Percentiles rank a stretch among this genome's conserved stretches.
phyloP scores from a whole-genome alignment of 2,888 invertebrate species.

The Apamea monoglypha region DNA sequence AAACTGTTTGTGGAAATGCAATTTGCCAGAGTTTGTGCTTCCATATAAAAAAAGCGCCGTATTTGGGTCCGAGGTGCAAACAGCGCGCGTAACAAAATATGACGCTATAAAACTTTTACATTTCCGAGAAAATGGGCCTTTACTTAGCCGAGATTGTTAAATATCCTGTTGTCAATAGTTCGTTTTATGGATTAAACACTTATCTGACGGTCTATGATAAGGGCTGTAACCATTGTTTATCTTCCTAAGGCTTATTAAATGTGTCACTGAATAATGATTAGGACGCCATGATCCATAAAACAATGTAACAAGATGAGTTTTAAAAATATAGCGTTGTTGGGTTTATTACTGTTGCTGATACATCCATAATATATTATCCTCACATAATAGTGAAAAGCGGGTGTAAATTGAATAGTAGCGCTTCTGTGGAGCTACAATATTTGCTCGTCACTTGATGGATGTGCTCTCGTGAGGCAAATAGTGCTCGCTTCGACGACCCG shows the following conservation, averaged over 20 bases:
- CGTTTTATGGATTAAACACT: slow-evolving; percentile 47
- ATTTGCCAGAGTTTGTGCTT: slow-evolving; percentile 25
- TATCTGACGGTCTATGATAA: slow-evolving; percentile 57
- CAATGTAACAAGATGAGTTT: slow-evolving; percentile 18
- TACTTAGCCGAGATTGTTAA: neutral
- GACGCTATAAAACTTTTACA: slow-evolving; percentile 29
- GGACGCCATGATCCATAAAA: slow-evolving; percentile 30
- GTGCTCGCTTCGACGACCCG: slow-evolving; percentile 35
- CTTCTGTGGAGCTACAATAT: slow-evolving; percentile 57
- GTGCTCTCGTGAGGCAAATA: slow-evolving; percentile 52
- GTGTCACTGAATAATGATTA: slow-evolving; percentile 58
- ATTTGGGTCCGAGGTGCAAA: slow-evolving; percentile 34
- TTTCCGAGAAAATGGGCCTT: slow-evolving; percentile 27
- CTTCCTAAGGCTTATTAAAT: slow-evolving; percentile 53
- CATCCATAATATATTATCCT: slow-evolving; percentile 33
- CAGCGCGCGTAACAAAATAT: slow-evolving; percentile 39
- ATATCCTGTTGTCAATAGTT: slow-evolving; percentile 51
- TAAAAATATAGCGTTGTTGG: slow-evolving; percentile 16
- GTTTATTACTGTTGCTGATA: slow-evolving; percentile 23
- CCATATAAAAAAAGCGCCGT: slow-evolving; percentile 41
- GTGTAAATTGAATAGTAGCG: slow-evolving; percentile 61
- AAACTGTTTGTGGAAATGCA: slow-evolving; percentile 46
- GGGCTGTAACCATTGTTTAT: slow-evolving; percentile 61
- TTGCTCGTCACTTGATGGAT: slow-evolving; percentile 68
- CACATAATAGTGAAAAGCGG: slow-evolving; percentile 55